Percentiles rank a stretch among this genome's conserved stretches.
Conservation (phyloP, 1,140 invertebrate species). For the Aporrectodea caliginosa region DNA sequence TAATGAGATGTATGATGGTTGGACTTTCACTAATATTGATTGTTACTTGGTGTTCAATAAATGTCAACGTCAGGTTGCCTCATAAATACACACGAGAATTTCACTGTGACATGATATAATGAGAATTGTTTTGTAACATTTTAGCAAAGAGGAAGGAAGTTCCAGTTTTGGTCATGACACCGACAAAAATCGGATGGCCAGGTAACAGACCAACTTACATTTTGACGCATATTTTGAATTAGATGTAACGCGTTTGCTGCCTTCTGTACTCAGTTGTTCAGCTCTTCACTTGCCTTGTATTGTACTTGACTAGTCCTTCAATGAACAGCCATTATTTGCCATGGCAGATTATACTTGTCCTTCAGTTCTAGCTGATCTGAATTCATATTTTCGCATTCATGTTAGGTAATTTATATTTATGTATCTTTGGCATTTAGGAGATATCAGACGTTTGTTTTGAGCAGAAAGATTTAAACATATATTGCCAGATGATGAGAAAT, state of each 20-base stretch:
- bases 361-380: neutral
- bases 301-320: neutral
- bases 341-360: neutral
- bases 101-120: too few species aligned
- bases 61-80: too few species aligned
- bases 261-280: neutral
- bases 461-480: too few species aligned
- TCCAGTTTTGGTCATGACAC: constrained; percentile 20
- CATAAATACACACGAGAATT: too few species aligned
- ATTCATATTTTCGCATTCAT: neutral
- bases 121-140: too few species aligned
- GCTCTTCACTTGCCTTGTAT: neutral
- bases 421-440: too few species aligned
- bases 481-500: too few species aligned
- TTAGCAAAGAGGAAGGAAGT: constrained; percentile 24
- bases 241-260: neutral
- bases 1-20: too few species aligned
- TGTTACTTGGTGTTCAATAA: too few species aligned
- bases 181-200: constrained; percentile 22
- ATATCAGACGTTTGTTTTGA: too few species aligned
- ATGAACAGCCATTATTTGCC: neutral
- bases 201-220: neutral
- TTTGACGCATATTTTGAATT: neutral
- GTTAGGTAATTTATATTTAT: too few species aligned
- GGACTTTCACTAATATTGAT: too few species aligned